These are phyloP conservation scores for Sarcophaga subvicina DNA, from an alignment of 2,888 invertebrate genomes.

Conservation along the genomic window DNA sequence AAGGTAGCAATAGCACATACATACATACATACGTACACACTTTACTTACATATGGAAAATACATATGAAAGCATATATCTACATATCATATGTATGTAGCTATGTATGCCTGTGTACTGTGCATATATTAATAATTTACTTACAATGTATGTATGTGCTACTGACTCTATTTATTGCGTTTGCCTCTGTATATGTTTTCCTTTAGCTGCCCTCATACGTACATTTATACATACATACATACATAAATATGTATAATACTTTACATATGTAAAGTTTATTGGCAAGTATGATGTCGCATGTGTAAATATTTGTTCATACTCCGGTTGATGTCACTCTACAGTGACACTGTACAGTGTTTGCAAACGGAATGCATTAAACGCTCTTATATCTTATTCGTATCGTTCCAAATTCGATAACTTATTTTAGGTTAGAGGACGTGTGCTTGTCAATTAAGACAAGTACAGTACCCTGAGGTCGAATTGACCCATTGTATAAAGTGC, in stretches of 20 bases:
- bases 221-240: neutral
- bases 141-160: constrained; percentile 17
- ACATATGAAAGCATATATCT: no score
- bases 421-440: no score
- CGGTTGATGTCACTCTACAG: constrained; percentile 39
- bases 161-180: constrained; percentile 27
- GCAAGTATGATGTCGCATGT: neutral
- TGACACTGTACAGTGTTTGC: constrained; percentile 15
- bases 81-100: neutral
- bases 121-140: constrained; percentile 53
- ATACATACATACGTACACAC: neutral
- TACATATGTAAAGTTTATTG: neutral
- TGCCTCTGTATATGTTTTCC: no score
- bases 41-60: no score
- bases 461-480: no score
- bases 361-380: neutral
- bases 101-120: neutral
- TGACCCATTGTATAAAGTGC: no score
- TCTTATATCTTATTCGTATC: no score
- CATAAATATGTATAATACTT: neutral
- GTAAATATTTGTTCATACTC: constrained; percentile 10
- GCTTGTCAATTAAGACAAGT: no score
- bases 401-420: no score
- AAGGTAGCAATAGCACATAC: neutral
- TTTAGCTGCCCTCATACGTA: neutral